These are phyloP conservation scores for Ptychochromis oligacanthus DNA, from an alignment of 2,113 vertebrate species.

Conservation along the genomic window DNA sequence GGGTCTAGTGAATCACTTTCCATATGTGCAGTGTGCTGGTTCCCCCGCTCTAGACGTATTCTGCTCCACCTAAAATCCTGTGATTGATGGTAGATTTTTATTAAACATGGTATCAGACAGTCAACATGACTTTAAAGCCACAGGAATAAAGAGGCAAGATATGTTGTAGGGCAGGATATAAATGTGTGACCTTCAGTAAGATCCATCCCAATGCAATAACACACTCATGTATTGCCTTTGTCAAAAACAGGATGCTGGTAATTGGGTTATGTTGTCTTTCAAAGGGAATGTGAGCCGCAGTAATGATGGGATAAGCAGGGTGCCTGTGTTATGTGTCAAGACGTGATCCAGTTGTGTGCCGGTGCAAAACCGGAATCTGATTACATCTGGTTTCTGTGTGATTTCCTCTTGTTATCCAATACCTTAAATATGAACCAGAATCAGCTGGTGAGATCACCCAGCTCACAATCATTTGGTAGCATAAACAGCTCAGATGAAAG, in stretches of 20 bases:
- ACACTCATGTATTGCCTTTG: conserved; percentile 37
- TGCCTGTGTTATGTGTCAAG: conserved; percentile 57
- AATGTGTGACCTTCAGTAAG: conserved; percentile 41
- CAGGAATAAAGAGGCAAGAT: conserved; percentile 2
- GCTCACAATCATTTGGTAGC: conserved; percentile 31
- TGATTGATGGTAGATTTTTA: conserved; percentile 30
- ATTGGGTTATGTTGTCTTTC: conserved; percentile 67
- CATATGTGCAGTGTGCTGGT: not conserved
- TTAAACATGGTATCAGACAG: conserved; percentile 19
- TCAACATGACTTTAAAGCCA: conserved; percentile 26
- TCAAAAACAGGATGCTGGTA: conserved; percentile 66
- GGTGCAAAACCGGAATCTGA: conserved; percentile 49
- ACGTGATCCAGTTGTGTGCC: conserved; percentile 55
- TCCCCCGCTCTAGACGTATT: not conserved
- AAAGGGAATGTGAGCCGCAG: conserved; percentile 61
- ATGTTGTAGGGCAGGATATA: conserved; percentile 15
- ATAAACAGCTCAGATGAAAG: conserved; percentile 64
- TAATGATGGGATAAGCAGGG: conserved; percentile 58
- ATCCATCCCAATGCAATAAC: conserved; percentile 33
- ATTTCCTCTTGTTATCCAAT: conserved; percentile 73
- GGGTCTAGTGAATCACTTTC: conserved; percentile 2
- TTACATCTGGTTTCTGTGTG: conserved; percentile 61
- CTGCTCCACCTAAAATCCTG: not conserved
- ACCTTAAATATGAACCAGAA: conserved; percentile 67
- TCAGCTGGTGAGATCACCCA: conserved; percentile 61